Conservation (phyloP, 1,140 invertebrate genomes). For the Aphelenchoides besseyi region DNA sequence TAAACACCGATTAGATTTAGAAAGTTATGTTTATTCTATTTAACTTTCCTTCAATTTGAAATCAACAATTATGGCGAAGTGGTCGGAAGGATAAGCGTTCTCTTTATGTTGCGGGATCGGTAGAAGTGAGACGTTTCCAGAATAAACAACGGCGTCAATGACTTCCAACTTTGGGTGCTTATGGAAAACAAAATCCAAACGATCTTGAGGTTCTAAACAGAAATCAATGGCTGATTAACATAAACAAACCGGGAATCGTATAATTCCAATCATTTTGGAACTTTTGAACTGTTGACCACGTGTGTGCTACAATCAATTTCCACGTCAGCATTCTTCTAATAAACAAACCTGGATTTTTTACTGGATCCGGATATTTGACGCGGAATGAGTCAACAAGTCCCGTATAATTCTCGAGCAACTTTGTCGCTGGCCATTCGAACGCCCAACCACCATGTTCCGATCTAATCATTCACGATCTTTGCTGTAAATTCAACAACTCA, state of each 20-base stretch:
- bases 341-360: constrained; percentile 10
- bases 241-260: constrained; percentile 49
- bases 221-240: neutral
- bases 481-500: constrained; percentile 13
- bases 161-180: neutral
- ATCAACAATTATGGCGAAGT: constrained; percentile 48
- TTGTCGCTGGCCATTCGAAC: constrained; percentile 25
- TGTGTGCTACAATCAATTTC: constrained; percentile 23
- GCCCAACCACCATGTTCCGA: constrained; percentile 14
- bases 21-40: neutral
- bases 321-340: neutral
- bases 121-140: constrained; percentile 17
- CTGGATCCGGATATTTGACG: constrained; percentile 16
- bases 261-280: constrained; percentile 45
- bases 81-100: constrained; percentile 55
- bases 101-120: constrained; percentile 43
- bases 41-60: constrained; percentile 29
- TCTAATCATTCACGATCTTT: constrained; percentile 9
- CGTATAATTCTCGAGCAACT: constrained; percentile 15
- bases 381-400: constrained; percentile 23
- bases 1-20: neutral
- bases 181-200: constrained; percentile 20
- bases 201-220: constrained; percentile 20
- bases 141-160: constrained; percentile 3
- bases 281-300: constrained; percentile 25